phyloP scores from a whole-genome alignment of 2,797 vertebrate species.

The Scolopax bukidnonensis region DNA sequence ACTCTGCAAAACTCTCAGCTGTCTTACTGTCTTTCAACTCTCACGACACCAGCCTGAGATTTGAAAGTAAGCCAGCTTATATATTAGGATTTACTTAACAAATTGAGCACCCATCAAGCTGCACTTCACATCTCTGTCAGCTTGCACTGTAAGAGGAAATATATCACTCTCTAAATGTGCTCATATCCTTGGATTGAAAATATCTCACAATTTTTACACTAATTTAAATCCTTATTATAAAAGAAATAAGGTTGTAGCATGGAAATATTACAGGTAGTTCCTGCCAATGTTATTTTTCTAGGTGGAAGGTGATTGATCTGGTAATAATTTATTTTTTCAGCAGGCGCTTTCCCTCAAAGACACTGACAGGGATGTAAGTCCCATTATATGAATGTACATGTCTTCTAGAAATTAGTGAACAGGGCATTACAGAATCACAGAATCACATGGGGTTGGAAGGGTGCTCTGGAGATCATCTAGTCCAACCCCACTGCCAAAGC shows the following conservation, averaged over 20 bases:
- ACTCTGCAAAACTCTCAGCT: neutral
- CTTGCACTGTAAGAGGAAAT: neutral
- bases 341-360: neutral
- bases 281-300: neutral
- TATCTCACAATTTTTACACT: neutral
- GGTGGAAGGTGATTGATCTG: neutral
- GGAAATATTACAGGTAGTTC: neutral
- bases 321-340: neutral
- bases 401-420: neutral
- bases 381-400: no score
- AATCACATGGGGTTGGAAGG: no score
- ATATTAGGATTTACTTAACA: neutral
- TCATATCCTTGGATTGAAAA: neutral
- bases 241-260: neutral
- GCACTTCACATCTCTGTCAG: neutral
- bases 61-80: neutral
- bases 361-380: neutral
- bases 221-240: neutral
- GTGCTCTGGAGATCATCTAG: no score
- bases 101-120: neutral
- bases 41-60: neutral
- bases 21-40: no score
- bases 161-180: neutral
- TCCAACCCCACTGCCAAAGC: no score
- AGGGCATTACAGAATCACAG: neutral